These are phyloP conservation scores for Eupithecia dodoneata DNA, from an alignment of 2,888 invertebrate genomes.

Conservation along the genomic window DNA sequence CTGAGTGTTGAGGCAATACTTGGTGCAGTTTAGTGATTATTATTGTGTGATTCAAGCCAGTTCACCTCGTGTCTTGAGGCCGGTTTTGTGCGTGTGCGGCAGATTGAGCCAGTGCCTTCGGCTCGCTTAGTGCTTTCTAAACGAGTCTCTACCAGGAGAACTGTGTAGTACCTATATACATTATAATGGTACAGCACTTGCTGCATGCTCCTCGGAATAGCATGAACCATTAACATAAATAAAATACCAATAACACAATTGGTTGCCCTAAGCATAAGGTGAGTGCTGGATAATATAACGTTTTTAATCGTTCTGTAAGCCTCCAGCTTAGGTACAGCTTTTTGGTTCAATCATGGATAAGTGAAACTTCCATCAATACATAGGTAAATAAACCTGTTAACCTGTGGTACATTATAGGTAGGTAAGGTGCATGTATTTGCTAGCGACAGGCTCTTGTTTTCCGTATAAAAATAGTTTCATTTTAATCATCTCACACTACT, in stretches of 20 bases:
- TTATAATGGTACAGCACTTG: constrained; percentile 9
- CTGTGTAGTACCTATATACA: constrained; percentile 35
- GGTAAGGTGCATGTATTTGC: too few species aligned
- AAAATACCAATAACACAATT: constrained; percentile 49
- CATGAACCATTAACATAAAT: constrained; percentile 44
- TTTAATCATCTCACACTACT: too few species aligned
- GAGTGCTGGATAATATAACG: constrained; percentile 41
- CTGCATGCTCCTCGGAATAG: constrained; percentile 36
- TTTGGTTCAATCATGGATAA: not conserved
- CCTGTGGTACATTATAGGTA: too few species aligned
- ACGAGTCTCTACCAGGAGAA: constrained; percentile 57
- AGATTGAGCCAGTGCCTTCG: constrained; percentile 50
- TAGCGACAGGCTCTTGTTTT: too few species aligned
- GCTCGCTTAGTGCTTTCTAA: constrained; percentile 63
- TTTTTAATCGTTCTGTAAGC: not conserved
- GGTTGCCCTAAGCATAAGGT: constrained; percentile 43
- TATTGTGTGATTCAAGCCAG: constrained; percentile 59
- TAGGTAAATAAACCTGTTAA: not conserved
- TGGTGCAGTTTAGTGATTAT: constrained; percentile 50
- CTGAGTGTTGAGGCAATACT: constrained; percentile 45
- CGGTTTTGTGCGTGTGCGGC: constrained; percentile 58
- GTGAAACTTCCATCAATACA: not conserved
- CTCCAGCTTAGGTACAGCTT: not conserved
- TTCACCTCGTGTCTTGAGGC: constrained; percentile 61
- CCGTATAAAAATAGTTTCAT: too few species aligned